Base-by-base conservation (phyloP, 1,140 invertebrate genomes). In the Ceratosolen fusciceps region DNA sequence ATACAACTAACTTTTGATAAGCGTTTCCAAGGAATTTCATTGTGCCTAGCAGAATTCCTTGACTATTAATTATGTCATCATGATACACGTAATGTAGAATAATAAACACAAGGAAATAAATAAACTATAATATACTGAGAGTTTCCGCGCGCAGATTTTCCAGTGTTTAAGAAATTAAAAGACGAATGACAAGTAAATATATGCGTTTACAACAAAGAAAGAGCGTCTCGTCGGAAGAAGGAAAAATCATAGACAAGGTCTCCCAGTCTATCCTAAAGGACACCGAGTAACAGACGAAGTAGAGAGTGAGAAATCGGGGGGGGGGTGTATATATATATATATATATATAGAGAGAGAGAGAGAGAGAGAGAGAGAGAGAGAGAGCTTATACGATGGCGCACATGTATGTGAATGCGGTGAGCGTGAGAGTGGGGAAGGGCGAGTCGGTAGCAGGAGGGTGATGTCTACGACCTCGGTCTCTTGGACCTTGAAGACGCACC, bases 401-500 rank as follows among this genome's bases (percentile, higher is more conserved):
- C n/a, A n/a, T n/a, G n/a, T n/a, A n/a, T n/a, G n/a, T n/a, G n/a
- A n/a, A n/a, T n/a, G n/a, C n/a, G 3, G 52, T 21, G 82, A 80
- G 81, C 65, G 16, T 34, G 14, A 29, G 39, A 29, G 9, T n/a
- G 56, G 26, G 29, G 76, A 82, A 81, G 83, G 24, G 37, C 39
- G 16, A 54, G n/a, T 24, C 3, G 39, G 67, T 24, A 65, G 73
- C 26, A 62, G 47, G 82, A 84, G 82, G 82, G 82, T 84, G 79
- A 77, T 62, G 82, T 85, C 85, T 86, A 86, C 82, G 91, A 84
- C 90, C 91, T 87, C 86, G 88, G 62, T 73, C 26, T 47, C 26
- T 14, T 81, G 85, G 85, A 86, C 87, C 87, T 89, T 89, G 87
- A 88, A 88, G 87, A 84, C 82, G 83, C 81, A 67, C 78, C 81